Conservation (phyloP, 2,888 invertebrate species). For the Choreutis nemorana region DNA sequence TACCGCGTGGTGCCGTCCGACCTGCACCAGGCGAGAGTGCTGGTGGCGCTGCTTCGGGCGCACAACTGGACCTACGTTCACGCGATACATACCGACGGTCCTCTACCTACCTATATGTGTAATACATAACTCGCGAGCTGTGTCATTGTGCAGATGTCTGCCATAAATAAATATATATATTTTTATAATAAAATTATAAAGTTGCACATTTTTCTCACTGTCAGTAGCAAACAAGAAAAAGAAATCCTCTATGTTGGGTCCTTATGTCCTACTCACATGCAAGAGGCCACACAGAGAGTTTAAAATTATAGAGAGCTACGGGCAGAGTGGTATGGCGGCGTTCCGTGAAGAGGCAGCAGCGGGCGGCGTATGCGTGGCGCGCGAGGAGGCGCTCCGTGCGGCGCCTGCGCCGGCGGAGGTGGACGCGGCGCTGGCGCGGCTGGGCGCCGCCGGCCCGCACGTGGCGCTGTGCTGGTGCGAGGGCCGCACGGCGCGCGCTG, state of each 20-base stretch:
- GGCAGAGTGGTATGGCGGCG: slow-evolving; percentile 77
- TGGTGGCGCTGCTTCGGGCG: slow-evolving; percentile 71
- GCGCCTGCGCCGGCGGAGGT: slow-evolving; percentile 19
- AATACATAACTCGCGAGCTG: too few species aligned
- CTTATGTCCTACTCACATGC: too few species aligned
- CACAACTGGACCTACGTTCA: slow-evolving; percentile 84
- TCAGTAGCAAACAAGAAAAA: too few species aligned
- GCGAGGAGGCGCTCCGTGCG: slow-evolving; percentile 41
- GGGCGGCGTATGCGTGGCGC: slow-evolving; percentile 75
- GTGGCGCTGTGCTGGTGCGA: slow-evolving; percentile 84
- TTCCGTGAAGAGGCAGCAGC: slow-evolving; percentile 74
- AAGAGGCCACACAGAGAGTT: too few species aligned
- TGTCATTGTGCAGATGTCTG: too few species aligned
- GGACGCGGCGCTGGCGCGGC: slow-evolving; percentile 41
- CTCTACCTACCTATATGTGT: slow-evolving; percentile 12
- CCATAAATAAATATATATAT: too few species aligned
- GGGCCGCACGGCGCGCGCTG: slow-evolving; percentile 71
- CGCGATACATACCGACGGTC: slow-evolving; percentile 75
- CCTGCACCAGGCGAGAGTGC: slow-evolving; percentile 77
- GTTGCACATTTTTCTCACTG: too few species aligned
- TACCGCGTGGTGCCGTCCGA: slow-evolving; percentile 82
- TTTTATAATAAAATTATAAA: too few species aligned
- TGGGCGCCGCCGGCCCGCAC: slow-evolving; percentile 60
- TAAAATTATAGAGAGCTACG: slow-evolving; percentile 81
- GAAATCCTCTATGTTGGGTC: too few species aligned